A percentile compares a stretch with the other conserved stretches of the same genome.
Evolutionary conservation across 2,797 vertebrate species (phyloP).

Genomic region (Eupleurogrammus muticus): DNA sequence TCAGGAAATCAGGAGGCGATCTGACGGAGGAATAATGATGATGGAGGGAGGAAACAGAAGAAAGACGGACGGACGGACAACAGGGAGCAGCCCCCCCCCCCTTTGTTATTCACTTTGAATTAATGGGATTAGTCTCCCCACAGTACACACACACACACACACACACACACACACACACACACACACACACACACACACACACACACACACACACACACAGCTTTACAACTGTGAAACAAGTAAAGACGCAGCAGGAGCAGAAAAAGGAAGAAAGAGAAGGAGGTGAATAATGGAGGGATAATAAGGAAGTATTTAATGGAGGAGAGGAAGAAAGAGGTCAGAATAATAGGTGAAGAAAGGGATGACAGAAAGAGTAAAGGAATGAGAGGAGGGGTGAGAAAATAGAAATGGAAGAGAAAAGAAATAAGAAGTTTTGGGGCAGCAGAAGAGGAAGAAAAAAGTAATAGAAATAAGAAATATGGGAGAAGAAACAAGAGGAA

Average conservation of each 20-base stretch:
- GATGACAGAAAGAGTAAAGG: too few relatives aligned
- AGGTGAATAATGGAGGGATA: not conserved
- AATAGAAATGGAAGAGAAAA: not conserved
- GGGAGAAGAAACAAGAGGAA: not conserved
- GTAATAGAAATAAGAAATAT: constrained; percentile 28
- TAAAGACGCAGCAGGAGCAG: not conserved
- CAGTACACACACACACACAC: constrained; percentile 1
- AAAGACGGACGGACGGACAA: constrained; percentile 90
- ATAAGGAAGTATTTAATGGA: not conserved
- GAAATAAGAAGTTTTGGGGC: not conserved
- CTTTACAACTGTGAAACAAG: constrained; percentile 31
- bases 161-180: constrained; percentile 25
- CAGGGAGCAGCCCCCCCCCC: constrained; percentile 55
- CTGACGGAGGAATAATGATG: constrained; percentile 99
- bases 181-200: constrained; percentile 31
- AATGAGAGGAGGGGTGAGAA: too few relatives aligned
- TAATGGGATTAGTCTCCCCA: constrained; percentile 91
- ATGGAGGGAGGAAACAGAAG: constrained; percentile 94
- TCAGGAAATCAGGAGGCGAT: constrained; percentile 95
- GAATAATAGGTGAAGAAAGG: not conserved
- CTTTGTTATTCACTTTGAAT: constrained; percentile 98
- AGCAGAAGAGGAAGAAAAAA: not conserved
- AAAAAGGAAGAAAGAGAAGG: not conserved
- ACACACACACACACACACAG: constrained; percentile 14
- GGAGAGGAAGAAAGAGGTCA: not conserved